Percentiles rank a stretch among this genome's conserved stretches.
Conservation (phyloP, 2,113 vertebrate genomes). For the Pachycephala philippinensis region DNA sequence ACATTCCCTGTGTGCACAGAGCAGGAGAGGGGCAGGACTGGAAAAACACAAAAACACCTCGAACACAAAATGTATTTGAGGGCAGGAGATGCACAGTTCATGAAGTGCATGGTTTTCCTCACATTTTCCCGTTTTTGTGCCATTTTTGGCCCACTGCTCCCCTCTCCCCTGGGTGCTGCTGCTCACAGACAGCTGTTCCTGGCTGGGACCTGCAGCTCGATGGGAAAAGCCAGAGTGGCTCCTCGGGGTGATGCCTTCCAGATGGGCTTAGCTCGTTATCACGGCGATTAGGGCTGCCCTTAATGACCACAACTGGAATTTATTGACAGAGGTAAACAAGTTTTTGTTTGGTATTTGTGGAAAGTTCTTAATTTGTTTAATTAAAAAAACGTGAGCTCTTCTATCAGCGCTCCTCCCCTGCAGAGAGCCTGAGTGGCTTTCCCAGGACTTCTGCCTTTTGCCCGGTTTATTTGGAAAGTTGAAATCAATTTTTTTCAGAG, state of each 20-base stretch:
- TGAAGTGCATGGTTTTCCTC: accelerated
- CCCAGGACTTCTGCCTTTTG: background rate
- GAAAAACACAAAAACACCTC: background rate
- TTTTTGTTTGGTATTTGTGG: background rate
- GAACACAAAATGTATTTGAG: accelerated
- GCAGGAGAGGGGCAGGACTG: background rate
- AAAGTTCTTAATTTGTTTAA: background rate
- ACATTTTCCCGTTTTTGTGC: background rate
- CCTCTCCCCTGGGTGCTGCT: background rate
- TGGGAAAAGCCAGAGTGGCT: background rate
- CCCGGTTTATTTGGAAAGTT: background rate
- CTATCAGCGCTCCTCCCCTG: background rate
- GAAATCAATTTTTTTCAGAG: background rate
- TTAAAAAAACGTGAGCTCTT: background rate
- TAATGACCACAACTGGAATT: background rate
- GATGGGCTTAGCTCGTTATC: slow-evolving; percentile 17
- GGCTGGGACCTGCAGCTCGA: background rate
- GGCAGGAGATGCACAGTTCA: accelerated
- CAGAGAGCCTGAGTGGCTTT: background rate
- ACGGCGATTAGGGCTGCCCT: background rate
- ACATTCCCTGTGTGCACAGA: accelerated
- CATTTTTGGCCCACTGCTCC: background rate
- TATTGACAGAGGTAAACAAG: background rate
- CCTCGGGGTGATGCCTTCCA: slow-evolving; percentile 30
- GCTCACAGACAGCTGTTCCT: background rate